phyloP scores from a whole-genome alignment of 2,888 invertebrate species.

The Clostera curtula region DNA sequence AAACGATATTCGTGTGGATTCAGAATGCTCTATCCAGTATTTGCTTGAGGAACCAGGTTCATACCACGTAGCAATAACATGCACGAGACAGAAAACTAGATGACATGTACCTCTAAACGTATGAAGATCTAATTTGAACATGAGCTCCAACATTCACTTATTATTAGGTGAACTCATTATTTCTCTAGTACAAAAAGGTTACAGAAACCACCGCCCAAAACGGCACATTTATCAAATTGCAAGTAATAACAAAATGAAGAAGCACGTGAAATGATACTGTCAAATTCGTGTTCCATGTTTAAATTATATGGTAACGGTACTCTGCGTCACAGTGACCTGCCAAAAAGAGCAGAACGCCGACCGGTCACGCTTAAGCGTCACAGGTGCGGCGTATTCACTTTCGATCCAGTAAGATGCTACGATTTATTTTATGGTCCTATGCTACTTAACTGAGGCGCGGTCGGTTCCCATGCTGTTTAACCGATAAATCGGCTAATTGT shows the following conservation, averaged over 20 bases:
- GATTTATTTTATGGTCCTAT: slow-evolving; percentile 40
- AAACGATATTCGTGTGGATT: too few species aligned
- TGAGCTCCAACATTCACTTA: too few species aligned
- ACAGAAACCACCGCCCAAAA: too few species aligned
- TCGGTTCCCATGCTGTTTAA: slow-evolving; percentile 15
- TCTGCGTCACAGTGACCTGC: slow-evolving; percentile 54
- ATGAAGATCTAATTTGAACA: too few species aligned
- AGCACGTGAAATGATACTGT: slow-evolving; percentile 18
- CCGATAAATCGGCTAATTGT: slow-evolving; percentile 10
- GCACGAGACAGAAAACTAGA: too few species aligned
- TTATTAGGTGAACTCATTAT: too few species aligned
- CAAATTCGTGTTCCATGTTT: slow-evolving; percentile 25
- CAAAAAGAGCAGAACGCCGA: slow-evolving; percentile 43
- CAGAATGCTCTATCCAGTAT: too few species aligned
- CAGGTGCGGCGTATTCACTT: slow-evolving; percentile 69
- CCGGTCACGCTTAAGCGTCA: slow-evolving; percentile 50
- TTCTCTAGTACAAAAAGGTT: too few species aligned
- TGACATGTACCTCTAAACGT: too few species aligned
- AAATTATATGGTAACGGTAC: slow-evolving; percentile 51
- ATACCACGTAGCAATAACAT: too few species aligned
- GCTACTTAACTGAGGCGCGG: slow-evolving; percentile 14
- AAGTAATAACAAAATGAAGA: slow-evolving; percentile 12
- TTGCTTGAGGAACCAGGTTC: too few species aligned
- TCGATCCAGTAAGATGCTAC: slow-evolving; percentile 49
- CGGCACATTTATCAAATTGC: slow-evolving; percentile 11